Percentiles rank a stretch among this genome's conserved stretches.
phyloP scores from a whole-genome alignment of 1,140 invertebrate genomes.

The Drosophila varians region DNA sequence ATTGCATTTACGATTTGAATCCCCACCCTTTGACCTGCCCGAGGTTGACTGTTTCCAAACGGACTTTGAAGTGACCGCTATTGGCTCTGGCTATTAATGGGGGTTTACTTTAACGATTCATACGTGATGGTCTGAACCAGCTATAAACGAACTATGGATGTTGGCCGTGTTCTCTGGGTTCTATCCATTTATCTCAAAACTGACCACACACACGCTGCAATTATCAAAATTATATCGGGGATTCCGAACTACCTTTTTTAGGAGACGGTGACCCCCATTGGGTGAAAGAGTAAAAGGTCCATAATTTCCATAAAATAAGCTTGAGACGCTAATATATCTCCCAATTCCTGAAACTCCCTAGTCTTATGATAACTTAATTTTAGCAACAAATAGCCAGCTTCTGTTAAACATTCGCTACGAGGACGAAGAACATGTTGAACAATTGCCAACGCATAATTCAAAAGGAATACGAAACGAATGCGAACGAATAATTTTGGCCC shows the following conservation, averaged over 20 bases:
- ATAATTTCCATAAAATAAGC: neutral
- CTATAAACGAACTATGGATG: slow-evolving; percentile 15
- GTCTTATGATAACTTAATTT: slow-evolving; percentile 37
- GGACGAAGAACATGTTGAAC: slow-evolving; percentile 11
- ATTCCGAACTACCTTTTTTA: neutral
- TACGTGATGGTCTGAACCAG: slow-evolving; percentile 25
- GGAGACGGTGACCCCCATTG: slow-evolving; percentile 4
- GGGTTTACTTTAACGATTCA: slow-evolving; percentile 46
- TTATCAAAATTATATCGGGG: neutral
- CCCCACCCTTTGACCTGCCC: slow-evolving; percentile 39
- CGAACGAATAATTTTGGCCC: slow-evolving; percentile 22
- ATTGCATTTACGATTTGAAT: slow-evolving; percentile 62
- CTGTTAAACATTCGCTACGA: slow-evolving; percentile 33
- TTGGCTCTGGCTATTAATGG: slow-evolving; percentile 49
- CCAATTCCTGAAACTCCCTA: neutral
- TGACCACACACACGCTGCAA: slow-evolving; percentile 22
- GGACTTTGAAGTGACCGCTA: slow-evolving; percentile 61
- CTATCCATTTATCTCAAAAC: neutral
- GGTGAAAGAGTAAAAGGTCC: neutral
- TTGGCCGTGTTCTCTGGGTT: neutral
- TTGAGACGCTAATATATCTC: neutral
- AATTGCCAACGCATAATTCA: slow-evolving; percentile 58
- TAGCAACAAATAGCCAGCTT: slow-evolving; percentile 11
- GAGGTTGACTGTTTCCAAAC: slow-evolving; percentile 36
- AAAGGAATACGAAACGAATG: slow-evolving; percentile 66